Conservation (phyloP, 2,797 vertebrate genomes). For the Hydrophis major region DNA sequence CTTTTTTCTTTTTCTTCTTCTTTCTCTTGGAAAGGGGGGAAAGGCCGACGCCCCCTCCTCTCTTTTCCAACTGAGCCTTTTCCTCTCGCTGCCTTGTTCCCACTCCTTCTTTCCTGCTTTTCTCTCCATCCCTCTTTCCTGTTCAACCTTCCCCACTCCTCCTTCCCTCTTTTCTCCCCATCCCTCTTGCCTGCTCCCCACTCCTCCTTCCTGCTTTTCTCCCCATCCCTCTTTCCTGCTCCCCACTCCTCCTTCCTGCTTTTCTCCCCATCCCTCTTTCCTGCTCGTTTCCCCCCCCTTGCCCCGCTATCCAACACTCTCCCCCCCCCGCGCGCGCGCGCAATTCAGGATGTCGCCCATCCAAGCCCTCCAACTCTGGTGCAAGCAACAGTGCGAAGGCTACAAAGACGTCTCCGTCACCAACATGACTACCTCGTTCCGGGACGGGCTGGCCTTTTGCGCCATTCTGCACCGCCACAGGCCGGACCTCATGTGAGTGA, state of each 20-base stretch:
- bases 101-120: neutral
- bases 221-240: no score
- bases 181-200: neutral
- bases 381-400: conserved; percentile 85
- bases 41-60: neutral
- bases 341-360: conserved; percentile 84
- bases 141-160: neutral
- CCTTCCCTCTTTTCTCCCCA: neutral
- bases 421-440: conserved; percentile 98
- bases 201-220: neutral
- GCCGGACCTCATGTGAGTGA: conserved; percentile 92
- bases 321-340: neutral
- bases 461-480: conserved; percentile 93
- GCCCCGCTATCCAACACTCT: neutral
- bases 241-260: accelerated
- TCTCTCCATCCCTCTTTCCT: neutral
- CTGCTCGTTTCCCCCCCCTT: neutral
- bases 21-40: neutral
- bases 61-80: neutral
- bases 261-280: neutral
- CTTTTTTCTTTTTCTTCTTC: neutral
- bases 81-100: neutral
- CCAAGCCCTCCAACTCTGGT: conserved; percentile 92
- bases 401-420: conserved; percentile 86
- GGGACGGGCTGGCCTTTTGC: conserved; percentile 93